Percentiles rank a stretch among this genome's conserved stretches.
phyloP scores from a whole-genome alignment of 2,797 vertebrate species.

The Gymnocypris eckloni region DNA sequence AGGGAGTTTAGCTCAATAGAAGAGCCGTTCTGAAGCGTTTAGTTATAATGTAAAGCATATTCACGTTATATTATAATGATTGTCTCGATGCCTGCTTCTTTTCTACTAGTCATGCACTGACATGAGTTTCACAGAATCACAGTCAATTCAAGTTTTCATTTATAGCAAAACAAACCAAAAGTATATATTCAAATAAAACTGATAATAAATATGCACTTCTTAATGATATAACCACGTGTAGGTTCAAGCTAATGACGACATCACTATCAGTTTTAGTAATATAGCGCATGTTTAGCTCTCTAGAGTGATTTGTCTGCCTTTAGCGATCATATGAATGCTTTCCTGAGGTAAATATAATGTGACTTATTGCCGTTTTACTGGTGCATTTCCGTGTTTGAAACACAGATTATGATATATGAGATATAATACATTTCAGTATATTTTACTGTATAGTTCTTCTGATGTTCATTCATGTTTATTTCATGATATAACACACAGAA shows the following conservation, averaged over 20 bases:
- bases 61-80: not conserved
- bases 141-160: not conserved
- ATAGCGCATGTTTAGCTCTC: not conserved
- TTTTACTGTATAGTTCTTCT: not conserved
- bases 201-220: not conserved
- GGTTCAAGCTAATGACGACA: not conserved
- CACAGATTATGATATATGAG: not conserved
- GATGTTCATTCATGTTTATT: not conserved
- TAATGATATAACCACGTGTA: not conserved
- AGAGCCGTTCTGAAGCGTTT: not conserved
- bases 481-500: too few relatives aligned
- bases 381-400: not conserved
- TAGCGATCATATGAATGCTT: not conserved
- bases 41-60: too few relatives aligned
- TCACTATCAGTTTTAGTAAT: not conserved
- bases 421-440: not conserved
- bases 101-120: not conserved
- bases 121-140: not conserved
- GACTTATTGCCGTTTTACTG: not conserved
- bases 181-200: not conserved
- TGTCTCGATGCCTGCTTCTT: not conserved
- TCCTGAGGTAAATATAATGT: not conserved
- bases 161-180: too few relatives aligned
- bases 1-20: not conserved
- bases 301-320: not conserved